Evolutionary conservation across 1,140 invertebrate genomes (phyloP).

Genomic region (Cotesia chilonis): DNA sequence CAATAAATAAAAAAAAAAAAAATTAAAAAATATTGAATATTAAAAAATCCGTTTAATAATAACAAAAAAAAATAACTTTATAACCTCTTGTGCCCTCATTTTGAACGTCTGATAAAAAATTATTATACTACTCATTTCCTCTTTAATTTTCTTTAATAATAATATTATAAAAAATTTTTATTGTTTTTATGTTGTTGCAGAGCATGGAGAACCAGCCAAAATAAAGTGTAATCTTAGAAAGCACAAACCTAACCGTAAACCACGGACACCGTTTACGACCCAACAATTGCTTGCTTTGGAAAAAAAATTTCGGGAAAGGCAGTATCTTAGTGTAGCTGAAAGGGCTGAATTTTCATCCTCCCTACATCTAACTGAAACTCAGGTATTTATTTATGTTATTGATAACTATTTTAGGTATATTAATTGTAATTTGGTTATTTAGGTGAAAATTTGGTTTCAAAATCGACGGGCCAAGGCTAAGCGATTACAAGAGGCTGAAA

Average conservation of each 20-base stretch:
- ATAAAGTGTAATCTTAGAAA: conserved; percentile 93
- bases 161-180: conserved; percentile 12
- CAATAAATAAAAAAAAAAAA: too few species aligned
- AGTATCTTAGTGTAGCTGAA: conserved; percentile 96
- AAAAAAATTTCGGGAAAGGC: conserved; percentile 95
- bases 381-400: conserved; percentile 68
- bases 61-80: too few species aligned
- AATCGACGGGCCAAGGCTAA: conserved; percentile 95
- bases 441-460: conserved; percentile 99
- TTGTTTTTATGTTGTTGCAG: conserved; percentile 61
- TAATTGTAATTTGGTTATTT: conserved; percentile 50
- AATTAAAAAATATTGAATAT: too few species aligned
- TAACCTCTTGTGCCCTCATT: too few species aligned
- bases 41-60: too few species aligned
- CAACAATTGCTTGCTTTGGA: conserved; percentile 94
- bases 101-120: too few species aligned
- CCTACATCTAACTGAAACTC: conserved; percentile 93
- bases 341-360: conserved; percentile 95
- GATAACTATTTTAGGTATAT: neutral
- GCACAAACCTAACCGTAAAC: conserved; percentile 96
- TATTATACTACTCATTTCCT: conserved; percentile 2
- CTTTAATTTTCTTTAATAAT: conserved; percentile 1
- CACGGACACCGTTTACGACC: conserved; percentile 96
- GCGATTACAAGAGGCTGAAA: conserved; percentile 92
- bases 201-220: conserved; percentile 79